These are phyloP conservation scores for Drosophila prostipennis DNA, from an alignment of 2,888 invertebrate genomes.

Conservation along the genomic window DNA sequence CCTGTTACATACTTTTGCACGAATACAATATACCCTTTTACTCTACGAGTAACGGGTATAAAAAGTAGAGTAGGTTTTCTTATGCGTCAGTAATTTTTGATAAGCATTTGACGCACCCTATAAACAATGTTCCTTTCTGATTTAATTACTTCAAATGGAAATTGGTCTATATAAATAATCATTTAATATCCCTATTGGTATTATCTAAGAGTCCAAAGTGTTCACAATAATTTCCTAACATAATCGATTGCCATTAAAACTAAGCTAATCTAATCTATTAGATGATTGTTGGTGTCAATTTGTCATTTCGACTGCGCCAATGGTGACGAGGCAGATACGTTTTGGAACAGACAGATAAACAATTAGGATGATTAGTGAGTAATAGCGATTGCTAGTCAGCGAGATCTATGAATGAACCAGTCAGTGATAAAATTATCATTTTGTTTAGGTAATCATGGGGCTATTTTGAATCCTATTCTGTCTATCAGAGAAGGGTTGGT, in stretches of 20 bases:
- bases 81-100: neutral
- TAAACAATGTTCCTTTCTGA: neutral
- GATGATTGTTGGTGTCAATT: conserved; percentile 1
- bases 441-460: neutral
- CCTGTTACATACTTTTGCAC: no score
- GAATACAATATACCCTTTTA: no score
- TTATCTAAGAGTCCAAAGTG: neutral
- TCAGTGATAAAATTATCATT: neutral
- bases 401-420: conserved; percentile 6
- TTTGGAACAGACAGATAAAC: conserved; percentile 17
- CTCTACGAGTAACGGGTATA: no score
- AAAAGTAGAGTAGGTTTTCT: no score
- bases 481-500: no score
- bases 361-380: conserved; percentile 3
- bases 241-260: conserved; percentile 1
- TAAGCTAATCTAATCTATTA: conserved; percentile 3
- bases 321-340: neutral
- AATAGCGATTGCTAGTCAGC: neutral
- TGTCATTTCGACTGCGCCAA: neutral
- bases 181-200: neutral
- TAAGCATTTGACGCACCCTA: neutral
- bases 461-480: no score
- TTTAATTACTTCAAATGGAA: neutral
- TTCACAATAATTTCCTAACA: neutral
- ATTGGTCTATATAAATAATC: neutral